A percentile compares a stretch with the other conserved stretches of the same genome.
Evolutionary conservation across 1,140 invertebrate genomes (phyloP).

Genomic region (Drosophila erecta): DNA sequence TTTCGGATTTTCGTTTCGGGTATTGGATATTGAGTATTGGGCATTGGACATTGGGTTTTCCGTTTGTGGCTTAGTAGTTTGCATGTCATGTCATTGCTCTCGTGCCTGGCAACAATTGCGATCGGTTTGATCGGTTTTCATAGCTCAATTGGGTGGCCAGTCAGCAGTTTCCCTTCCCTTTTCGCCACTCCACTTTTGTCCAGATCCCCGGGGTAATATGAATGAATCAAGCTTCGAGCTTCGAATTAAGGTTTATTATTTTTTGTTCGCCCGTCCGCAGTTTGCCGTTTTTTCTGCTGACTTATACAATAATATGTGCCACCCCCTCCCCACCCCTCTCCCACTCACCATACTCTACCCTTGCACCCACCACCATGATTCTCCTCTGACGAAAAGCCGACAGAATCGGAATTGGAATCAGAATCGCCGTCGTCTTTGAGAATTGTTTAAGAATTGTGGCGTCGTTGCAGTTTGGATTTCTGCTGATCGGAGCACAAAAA

Average conservation of each 20-base stretch:
- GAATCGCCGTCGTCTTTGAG: slow-evolving; percentile 35
- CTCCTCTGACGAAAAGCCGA: slow-evolving; percentile 54
- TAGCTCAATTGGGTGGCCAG: slow-evolving; percentile 69
- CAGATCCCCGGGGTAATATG: slow-evolving; percentile 43
- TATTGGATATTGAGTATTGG: neutral
- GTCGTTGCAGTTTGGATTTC: slow-evolving; percentile 78
- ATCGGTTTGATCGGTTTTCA: slow-evolving; percentile 75
- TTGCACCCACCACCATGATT: neutral
- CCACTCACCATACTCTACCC: too few species aligned
- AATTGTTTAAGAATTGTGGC: slow-evolving; percentile 79
- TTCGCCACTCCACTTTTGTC: neutral
- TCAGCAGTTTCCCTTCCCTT: neutral
- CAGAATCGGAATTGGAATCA: slow-evolving; percentile 5
- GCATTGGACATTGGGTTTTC: slow-evolving; percentile 6
- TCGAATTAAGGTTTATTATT: slow-evolving; percentile 83
- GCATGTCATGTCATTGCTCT: slow-evolving; percentile 69
- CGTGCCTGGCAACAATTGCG: slow-evolving; percentile 69
- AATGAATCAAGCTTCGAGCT: slow-evolving; percentile 77
- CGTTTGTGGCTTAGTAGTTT: slow-evolving; percentile 10
- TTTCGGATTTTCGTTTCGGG: slow-evolving; percentile 12
- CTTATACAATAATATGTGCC: slow-evolving; percentile 63
- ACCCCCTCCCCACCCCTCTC: too few species aligned
- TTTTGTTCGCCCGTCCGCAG: slow-evolving; percentile 46
- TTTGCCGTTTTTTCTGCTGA: slow-evolving; percentile 68
- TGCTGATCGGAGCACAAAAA: slow-evolving; percentile 55